Conservation (phyloP, 1,140 invertebrate species). For the Drosophila subobscura region DNA sequence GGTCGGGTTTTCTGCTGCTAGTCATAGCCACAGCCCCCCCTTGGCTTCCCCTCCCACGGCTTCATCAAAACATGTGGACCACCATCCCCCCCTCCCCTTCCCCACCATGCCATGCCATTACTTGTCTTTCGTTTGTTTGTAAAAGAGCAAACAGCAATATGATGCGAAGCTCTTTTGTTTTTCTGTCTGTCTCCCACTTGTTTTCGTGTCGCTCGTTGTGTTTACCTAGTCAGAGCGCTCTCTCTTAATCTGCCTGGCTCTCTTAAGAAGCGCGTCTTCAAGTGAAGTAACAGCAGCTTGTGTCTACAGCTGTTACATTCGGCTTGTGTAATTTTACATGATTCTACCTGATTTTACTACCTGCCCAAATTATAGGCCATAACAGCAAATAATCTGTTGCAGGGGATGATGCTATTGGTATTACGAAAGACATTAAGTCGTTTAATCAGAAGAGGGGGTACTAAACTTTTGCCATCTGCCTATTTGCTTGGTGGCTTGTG, state of each 20-base stretch:
- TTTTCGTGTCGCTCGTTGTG: slow-evolving; percentile 45
- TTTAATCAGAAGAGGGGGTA: slow-evolving; percentile 5
- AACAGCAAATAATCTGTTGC: slow-evolving; percentile 29
- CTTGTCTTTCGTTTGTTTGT: slow-evolving; percentile 7
- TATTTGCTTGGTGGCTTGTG: no score
- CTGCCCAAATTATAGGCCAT: slow-evolving; percentile 11
- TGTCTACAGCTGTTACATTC: slow-evolving; percentile 20
- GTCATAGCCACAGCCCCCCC: slow-evolving; percentile 30
- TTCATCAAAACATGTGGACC: slow-evolving; percentile 11
- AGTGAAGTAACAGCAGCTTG: slow-evolving; percentile 11
- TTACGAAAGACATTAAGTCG: slow-evolving; percentile 52
- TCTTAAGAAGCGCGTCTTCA: slow-evolving; percentile 15
- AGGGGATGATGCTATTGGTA: background rate
- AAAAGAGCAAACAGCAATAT: slow-evolving; percentile 6
- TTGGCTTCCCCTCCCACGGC: background rate
- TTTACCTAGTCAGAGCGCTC: slow-evolving; percentile 49
- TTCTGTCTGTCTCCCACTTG: slow-evolving; percentile 28
- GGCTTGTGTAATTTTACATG: slow-evolving; percentile 16
- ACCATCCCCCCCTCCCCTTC: slow-evolving; percentile 8
- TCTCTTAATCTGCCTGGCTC: slow-evolving; percentile 36
- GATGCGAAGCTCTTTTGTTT: slow-evolving; percentile 20
- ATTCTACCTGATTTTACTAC: slow-evolving; percentile 32
- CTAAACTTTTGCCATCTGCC: slow-evolving; percentile 36
- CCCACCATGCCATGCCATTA: background rate
- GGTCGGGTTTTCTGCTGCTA: slow-evolving; percentile 69